A percentile compares a stretch with the other conserved stretches of the same genome.
Conservation (phyloP, 37 sponge, comb jelly and placozoan species). For the Tethya wilhelma region DNA sequence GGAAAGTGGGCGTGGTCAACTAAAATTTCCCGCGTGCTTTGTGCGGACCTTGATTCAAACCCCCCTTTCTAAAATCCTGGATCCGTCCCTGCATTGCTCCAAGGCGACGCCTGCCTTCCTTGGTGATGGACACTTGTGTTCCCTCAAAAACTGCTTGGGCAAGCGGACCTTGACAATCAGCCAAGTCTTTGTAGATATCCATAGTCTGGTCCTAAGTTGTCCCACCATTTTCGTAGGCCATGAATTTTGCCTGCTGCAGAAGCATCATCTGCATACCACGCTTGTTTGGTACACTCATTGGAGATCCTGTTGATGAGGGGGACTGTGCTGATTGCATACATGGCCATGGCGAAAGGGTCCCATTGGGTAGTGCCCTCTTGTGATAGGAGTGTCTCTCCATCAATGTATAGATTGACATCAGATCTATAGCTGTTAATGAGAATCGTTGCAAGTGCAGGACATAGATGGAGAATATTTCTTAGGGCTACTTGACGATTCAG, state of each 20-base stretch:
- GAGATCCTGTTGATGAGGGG: neutral
- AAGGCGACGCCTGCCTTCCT: conserved; percentile 37
- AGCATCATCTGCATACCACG: neutral
- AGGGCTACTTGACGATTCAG: neutral
- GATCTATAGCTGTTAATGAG: neutral
- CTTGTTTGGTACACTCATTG: neutral
- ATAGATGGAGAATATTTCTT: neutral
- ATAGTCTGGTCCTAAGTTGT: conserved; percentile 35
- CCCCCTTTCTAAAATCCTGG: too few species aligned
- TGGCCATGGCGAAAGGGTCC: neutral
- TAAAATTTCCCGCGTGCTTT: too few species aligned
- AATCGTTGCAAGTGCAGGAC: neutral
- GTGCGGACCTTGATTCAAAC: too few species aligned
- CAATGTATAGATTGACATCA: neutral
- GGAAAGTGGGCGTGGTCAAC: too few species aligned
- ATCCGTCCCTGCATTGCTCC: too few species aligned
- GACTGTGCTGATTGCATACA: conserved; percentile 1
- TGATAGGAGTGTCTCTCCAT: neutral
- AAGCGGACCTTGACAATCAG: conserved; percentile 43
- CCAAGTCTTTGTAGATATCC: conserved; percentile 45
- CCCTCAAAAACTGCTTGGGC: conserved; percentile 34
- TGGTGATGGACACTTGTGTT: conserved; percentile 29
- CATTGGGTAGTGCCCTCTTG: neutral
- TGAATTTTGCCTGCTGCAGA: neutral
- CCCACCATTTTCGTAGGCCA: neutral